Percentiles rank a stretch among this genome's conserved stretches.
phyloP scores from a whole-genome alignment of 2,113 vertebrate species.

The Pitta sordida region DNA sequence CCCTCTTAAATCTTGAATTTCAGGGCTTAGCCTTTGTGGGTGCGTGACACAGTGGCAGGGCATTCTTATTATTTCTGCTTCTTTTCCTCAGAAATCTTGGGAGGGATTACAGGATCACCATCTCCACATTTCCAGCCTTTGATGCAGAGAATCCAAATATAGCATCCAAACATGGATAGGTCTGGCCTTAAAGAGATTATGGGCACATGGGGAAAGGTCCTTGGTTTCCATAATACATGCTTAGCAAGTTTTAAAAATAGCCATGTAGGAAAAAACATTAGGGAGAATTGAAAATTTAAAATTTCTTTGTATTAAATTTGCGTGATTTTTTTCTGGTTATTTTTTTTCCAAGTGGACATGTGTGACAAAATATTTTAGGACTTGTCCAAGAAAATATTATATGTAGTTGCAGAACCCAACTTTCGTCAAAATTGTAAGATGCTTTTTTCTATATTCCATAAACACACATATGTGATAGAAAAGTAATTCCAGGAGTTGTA shows the following conservation, averaged over 20 bases:
- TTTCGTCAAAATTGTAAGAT: neutral
- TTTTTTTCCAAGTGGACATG: neutral
- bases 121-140: neutral
- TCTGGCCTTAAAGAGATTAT: neutral
- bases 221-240: neutral
- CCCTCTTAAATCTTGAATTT: neutral
- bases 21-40: neutral
- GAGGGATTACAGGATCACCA: rapidly evolving
- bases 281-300: neutral
- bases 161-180: neutral
- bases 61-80: neutral
- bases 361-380: neutral
- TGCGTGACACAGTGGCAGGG: neutral
- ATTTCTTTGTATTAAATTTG: neutral
- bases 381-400: neutral
- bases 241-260: neutral
- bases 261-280: neutral
- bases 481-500: neutral
- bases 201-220: neutral
- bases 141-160: neutral
- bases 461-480: neutral
- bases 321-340: neutral
- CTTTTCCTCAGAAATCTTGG: neutral
- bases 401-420: neutral
- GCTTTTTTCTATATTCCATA: neutral